phyloP scores from a whole-genome alignment of 1,140 invertebrate genomes.

The Caenorhabditis tropicalis region DNA sequence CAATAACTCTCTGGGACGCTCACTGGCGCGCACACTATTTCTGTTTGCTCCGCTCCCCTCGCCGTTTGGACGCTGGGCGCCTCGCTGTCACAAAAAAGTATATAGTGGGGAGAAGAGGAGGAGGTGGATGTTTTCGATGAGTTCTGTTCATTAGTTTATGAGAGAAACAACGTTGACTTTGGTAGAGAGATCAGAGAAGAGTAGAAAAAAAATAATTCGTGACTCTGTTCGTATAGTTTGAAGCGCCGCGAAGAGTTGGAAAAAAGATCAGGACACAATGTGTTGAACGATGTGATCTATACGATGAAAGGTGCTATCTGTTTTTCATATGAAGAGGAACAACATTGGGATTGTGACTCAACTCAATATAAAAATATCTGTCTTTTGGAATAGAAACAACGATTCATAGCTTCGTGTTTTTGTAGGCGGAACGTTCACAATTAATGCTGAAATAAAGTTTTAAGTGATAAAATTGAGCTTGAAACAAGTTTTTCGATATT shows the following conservation, averaged over 20 bases:
- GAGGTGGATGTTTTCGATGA: slow-evolving; percentile 1
- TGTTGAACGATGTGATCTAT: neutral
- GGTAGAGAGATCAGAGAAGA: neutral
- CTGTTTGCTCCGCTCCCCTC: neutral
- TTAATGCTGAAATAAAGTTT: no score
- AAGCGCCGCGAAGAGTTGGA: neutral
- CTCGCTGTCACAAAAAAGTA: neutral
- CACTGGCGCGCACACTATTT: slow-evolving; percentile 2
- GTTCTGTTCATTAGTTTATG: neutral
- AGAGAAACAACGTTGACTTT: neutral
- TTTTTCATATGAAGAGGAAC: no score
- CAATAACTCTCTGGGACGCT: neutral
- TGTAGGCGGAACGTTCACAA: no score
- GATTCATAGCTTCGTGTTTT: no score
- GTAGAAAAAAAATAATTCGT: neutral
- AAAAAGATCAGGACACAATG: no score
- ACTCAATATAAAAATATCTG: no score
- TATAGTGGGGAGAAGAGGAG: neutral
- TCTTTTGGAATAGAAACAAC: no score
- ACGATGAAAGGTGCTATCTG: no score
- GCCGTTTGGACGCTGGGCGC: slow-evolving; percentile 4
- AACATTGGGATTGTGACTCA: no score
- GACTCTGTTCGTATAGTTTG: neutral
- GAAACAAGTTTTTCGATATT: no score
- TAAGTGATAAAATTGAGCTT: no score